Base-by-base conservation (phyloP, 1,140 invertebrate species). In the Drosophila pseudoananassae region DNA sequence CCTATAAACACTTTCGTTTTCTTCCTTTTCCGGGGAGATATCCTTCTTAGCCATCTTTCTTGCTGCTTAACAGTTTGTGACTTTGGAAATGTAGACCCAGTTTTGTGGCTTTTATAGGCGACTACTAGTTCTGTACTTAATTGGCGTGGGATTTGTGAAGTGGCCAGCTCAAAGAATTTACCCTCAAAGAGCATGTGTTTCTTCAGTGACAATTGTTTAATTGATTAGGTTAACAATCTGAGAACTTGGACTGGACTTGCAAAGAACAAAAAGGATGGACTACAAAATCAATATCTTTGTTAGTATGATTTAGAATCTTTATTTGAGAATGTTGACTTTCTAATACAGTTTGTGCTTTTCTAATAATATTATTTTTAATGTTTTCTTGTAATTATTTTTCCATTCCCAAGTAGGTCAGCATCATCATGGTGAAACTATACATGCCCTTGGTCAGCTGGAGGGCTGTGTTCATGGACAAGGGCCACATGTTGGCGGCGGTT, bases 381-480 rank as follows among this genome's bases (percentile, higher is more conserved):
- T 14, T n/a, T 8, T 10, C 1, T 3, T 43, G 6, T 52, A 54
- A 4, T 58, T 59, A 4, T 3, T 68, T 71, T 12, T 15, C 78
- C 1, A 46, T 12, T 17, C 63, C 51, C 89, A 61, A 5, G 36
- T 84, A 89, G 1, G 51, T 84, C 4, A 89, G 27, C 10, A 89
- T 8, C 63, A 89, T 66, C 84, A 89, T 89, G 63, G 80, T 84
- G 6, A 78, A 89, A 25, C 84, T 89, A 25, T 89, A 89, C 0
- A 89, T 73, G 4, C 69, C 76, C 12, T 89, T 89, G 56, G 80
- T 84, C 14, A 89, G 4, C 33, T 74, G 63, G 0, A 89, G 63
- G n/a, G 77, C 84, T 0, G 80, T 85, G 4, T 53, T 63, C 84
- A 89, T 89, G 3, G 84, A 89, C 1, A 89, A 29, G 0, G 84